These are phyloP conservation scores for Scotopteryx bipunctaria DNA, from an alignment of 2,888 invertebrate species.

Conservation along the genomic window DNA sequence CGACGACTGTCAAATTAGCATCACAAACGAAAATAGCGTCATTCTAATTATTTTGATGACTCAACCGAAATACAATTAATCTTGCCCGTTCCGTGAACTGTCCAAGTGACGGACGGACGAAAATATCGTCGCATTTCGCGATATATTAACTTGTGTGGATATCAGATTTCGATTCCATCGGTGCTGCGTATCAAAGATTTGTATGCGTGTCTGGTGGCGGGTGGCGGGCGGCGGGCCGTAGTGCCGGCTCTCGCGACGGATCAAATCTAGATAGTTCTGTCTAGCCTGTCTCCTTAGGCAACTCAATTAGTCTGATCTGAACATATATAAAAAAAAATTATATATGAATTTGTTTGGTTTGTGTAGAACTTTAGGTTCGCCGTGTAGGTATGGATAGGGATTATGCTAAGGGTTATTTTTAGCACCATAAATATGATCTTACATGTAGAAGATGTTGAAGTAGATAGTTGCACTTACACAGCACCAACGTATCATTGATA, in stretches of 20 bases:
- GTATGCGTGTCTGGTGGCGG: constrained; percentile 65
- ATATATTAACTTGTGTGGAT: constrained; percentile 79
- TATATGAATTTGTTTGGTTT: too few species aligned
- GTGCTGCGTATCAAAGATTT: constrained; percentile 81
- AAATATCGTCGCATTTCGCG: constrained; percentile 82
- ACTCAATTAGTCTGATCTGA: too few species aligned
- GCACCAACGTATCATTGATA: too few species aligned
- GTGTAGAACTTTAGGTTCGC: too few species aligned
- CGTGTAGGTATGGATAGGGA: too few species aligned
- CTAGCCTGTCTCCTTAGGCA: constrained; percentile 7
- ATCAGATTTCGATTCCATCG: constrained; percentile 82
- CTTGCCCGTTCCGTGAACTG: constrained; percentile 82
- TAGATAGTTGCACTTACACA: too few species aligned
- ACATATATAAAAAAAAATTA: too few species aligned
- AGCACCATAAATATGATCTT: too few species aligned
- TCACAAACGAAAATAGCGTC: constrained; percentile 82
- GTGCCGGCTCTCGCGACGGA: constrained; percentile 51
- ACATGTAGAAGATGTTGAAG: too few species aligned
- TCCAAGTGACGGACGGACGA: constrained; percentile 80
- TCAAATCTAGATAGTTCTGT: constrained; percentile 25
- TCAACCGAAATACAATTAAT: constrained; percentile 84
- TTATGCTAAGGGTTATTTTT: too few species aligned
- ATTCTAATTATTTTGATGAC: constrained; percentile 84
- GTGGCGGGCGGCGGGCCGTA: constrained; percentile 63
- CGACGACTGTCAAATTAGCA: constrained; percentile 84